phyloP scores from a whole-genome alignment of 2,113 vertebrate genomes.

The Nestor notabilis region DNA sequence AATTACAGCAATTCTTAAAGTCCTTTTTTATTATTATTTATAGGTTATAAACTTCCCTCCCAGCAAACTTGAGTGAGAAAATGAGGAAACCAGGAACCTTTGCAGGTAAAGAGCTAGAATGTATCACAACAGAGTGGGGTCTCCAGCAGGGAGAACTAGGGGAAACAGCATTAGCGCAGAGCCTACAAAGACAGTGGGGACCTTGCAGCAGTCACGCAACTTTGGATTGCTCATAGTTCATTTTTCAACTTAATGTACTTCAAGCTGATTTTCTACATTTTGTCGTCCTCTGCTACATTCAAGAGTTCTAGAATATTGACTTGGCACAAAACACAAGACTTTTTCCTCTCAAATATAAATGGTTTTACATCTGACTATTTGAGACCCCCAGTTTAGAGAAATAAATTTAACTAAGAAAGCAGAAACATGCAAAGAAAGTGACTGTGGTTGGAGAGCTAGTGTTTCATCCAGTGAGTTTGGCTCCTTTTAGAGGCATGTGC shows the following conservation, averaged over 20 bases:
- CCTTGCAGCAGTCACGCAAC: conserved; percentile 9
- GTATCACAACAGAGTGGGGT: conserved; percentile 74
- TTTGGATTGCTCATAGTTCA: not conserved
- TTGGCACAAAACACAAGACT: conserved; percentile 51
- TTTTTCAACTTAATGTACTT: conserved; percentile 48
- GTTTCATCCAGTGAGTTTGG: not conserved
- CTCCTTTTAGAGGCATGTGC: not conserved
- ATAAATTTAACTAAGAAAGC: not conserved
- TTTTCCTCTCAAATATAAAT: not conserved
- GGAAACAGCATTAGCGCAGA: conserved; percentile 21
- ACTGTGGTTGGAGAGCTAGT: not conserved
- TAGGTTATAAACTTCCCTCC: conserved; percentile 52
- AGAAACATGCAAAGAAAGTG: not conserved
- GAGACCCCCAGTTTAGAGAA: not conserved
- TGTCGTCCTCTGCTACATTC: conserved; percentile 65
- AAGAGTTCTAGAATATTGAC: conserved; percentile 65
- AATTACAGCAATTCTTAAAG: not conserved
- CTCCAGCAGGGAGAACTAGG: conserved; percentile 71
- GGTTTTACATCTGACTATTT: not conserved
- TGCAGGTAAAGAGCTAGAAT: conserved; percentile 79
- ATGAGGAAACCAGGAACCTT: conserved; percentile 77
- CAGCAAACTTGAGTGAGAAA: conserved; percentile 66
- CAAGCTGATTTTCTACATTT: not conserved
- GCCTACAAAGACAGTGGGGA: not conserved
- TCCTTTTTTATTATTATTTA: not conserved